Percentiles rank a stretch among this genome's conserved stretches.
Conservation (phyloP, 2,113 vertebrate species). For the Caranx melampygus region DNA sequence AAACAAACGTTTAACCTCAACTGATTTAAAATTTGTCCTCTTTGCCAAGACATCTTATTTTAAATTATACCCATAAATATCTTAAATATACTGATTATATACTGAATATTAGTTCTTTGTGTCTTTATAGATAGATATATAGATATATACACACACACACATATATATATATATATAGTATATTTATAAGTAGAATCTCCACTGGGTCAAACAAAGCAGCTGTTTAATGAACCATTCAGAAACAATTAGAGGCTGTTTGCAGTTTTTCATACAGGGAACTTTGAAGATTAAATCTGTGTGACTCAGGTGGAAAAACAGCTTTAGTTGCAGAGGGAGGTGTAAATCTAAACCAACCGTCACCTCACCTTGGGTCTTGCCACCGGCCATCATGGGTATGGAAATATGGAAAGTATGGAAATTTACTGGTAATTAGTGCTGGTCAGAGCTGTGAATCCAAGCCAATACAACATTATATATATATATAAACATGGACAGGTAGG, state of each 20-base stretch:
- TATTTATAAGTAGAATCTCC: neutral
- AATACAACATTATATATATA: neutral
- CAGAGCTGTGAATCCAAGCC: conserved; percentile 6
- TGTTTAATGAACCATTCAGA: neutral
- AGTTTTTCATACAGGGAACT: neutral
- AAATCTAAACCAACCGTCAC: conserved; percentile 52
- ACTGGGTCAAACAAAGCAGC: too few species aligned
- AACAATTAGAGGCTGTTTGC: neutral
- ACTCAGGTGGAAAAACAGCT: conserved; percentile 37
- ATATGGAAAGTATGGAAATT: conserved; percentile 16
- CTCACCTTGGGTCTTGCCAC: neutral
- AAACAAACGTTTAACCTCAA: too few species aligned
- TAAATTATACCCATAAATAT: too few species aligned
- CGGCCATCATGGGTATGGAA: neutral
- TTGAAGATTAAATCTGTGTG: conserved; percentile 50
- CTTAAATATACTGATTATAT: too few species aligned
- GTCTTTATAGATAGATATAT: too few species aligned
- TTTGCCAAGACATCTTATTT: too few species aligned
- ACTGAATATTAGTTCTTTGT: too few species aligned
- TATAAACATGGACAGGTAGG: neutral
- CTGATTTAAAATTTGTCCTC: too few species aligned
- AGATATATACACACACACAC: too few species aligned
- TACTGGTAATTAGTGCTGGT: neutral
- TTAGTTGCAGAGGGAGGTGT: conserved; percentile 26
- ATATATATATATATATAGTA: too few species aligned